A percentile compares a stretch with the other conserved stretches of the same genome.
Evolutionary conservation across 2,113 vertebrate genomes (phyloP).

Genomic region (Mesitornis unicolor): DNA sequence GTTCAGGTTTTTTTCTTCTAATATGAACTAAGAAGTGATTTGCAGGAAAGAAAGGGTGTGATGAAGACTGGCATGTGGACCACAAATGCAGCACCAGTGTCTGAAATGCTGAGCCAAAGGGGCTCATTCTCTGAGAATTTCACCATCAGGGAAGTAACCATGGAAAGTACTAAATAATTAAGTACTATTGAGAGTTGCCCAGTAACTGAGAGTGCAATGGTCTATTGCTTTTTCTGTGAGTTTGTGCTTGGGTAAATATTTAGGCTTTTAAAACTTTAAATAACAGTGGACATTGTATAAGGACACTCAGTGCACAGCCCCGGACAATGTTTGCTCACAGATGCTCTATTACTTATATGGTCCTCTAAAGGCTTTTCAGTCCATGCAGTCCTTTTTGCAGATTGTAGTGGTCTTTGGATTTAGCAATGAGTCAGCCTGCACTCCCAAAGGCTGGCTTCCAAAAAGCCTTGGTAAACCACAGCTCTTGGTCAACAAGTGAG

Average conservation of each 20-base stretch:
- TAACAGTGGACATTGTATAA: background rate
- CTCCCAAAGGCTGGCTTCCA: background rate
- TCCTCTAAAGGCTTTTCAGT: background rate
- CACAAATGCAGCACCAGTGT: background rate
- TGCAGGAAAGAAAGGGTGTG: background rate
- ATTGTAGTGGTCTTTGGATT: background rate
- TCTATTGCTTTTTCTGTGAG: slow-evolving; percentile 21
- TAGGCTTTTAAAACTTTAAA: slow-evolving; percentile 57
- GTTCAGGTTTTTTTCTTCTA: too few species aligned
- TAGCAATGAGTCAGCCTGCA: accelerated
- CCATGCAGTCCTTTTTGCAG: accelerated
- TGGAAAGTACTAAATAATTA: slow-evolving; percentile 60
- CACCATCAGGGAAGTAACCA: background rate
- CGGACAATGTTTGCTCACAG: slow-evolving; percentile 34
- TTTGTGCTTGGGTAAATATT: slow-evolving; percentile 58
- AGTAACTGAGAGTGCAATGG: slow-evolving; percentile 33
- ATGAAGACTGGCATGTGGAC: background rate
- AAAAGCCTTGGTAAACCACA: background rate
- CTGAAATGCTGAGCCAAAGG: background rate
- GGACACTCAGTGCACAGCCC: background rate
- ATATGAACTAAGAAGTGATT: background rate
- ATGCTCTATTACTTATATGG: background rate
- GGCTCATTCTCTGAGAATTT: background rate
- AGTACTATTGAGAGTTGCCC: slow-evolving; percentile 28
- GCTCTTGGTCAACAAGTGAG: accelerated